These are phyloP conservation scores for Malachius bipustulatus DNA, from an alignment of 2,888 invertebrate species.

Conservation along the genomic window DNA sequence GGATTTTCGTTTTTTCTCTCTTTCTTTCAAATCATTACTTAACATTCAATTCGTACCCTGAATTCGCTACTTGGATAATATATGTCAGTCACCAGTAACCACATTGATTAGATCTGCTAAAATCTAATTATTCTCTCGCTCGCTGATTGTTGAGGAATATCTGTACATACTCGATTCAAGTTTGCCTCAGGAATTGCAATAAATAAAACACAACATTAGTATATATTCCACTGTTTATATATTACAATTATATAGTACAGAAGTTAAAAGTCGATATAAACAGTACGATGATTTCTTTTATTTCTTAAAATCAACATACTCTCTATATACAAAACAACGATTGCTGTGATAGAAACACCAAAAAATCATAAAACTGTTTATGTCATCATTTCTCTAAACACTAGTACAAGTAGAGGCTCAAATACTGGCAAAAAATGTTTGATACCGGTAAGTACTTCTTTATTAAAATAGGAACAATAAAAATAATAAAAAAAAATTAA, in stretches of 20 bases:
- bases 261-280: slow-evolving; percentile 17
- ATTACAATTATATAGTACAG: slow-evolving; percentile 36
- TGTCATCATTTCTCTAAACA: slow-evolving; percentile 12
- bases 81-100: no score
- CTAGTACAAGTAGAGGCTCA: slow-evolving; percentile 25
- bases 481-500: no score
- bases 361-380: neutral
- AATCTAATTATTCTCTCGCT: no score
- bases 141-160: no score
- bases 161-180: no score
- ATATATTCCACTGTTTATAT: slow-evolving; percentile 33
- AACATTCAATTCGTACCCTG: no score
- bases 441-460: slow-evolving; percentile 9
- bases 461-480: neutral
- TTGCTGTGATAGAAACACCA: neutral
- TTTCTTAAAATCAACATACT: neutral
- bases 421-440: slow-evolving; percentile 29
- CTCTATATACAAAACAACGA: no score
- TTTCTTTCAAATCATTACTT: no score
- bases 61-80: no score
- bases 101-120: no score
- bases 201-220: slow-evolving; percentile 17
- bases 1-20: no score
- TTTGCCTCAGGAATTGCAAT: no score
- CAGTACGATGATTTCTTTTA: neutral